Percentiles rank a stretch among this genome's conserved stretches.
phyloP scores from a whole-genome alignment of 2,888 invertebrate genomes.

The Eupithecia subumbrata region DNA sequence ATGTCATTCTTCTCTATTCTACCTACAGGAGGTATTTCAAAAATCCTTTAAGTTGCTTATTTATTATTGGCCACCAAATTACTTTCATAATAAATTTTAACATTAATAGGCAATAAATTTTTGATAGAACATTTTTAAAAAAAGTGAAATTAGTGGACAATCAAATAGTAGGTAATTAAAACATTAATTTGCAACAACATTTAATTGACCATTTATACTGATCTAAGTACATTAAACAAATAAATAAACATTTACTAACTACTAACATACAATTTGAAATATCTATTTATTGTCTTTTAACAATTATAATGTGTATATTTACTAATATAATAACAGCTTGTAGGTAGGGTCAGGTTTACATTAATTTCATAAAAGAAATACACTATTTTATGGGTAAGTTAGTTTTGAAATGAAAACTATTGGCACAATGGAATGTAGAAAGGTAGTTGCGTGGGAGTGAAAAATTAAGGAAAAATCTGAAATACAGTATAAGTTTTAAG shows the following conservation, averaged over 20 bases:
- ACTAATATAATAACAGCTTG: not conserved
- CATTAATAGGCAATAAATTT: no score
- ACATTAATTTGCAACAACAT: slow-evolving; percentile 57
- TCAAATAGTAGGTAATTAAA: slow-evolving; percentile 11
- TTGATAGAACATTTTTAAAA: no score
- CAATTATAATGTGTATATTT: slow-evolving; percentile 31
- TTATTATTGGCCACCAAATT: no score
- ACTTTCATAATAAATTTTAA: no score
- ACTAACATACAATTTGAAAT: slow-evolving; percentile 40
- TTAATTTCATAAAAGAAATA: not conserved
- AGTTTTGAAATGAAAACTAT: slow-evolving; percentile 12
- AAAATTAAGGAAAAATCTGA: not conserved
- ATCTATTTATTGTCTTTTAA: slow-evolving; percentile 72
- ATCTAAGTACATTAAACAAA: slow-evolving; percentile 58
- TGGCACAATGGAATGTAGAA: slow-evolving; percentile 34
- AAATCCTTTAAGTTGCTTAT: no score
- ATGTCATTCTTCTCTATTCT: no score
- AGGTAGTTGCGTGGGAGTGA: not conserved
- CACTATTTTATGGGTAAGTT: not conserved
- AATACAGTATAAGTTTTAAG: not conserved
- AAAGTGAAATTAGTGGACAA: not conserved
- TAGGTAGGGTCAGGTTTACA: not conserved
- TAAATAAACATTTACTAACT: slow-evolving; percentile 24
- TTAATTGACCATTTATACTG: slow-evolving; percentile 65
- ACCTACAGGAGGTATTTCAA: no score